These are phyloP conservation scores for Alligator mississippiensis DNA, from an alignment of 2,113 vertebrate species.

Conservation along the genomic window DNA sequence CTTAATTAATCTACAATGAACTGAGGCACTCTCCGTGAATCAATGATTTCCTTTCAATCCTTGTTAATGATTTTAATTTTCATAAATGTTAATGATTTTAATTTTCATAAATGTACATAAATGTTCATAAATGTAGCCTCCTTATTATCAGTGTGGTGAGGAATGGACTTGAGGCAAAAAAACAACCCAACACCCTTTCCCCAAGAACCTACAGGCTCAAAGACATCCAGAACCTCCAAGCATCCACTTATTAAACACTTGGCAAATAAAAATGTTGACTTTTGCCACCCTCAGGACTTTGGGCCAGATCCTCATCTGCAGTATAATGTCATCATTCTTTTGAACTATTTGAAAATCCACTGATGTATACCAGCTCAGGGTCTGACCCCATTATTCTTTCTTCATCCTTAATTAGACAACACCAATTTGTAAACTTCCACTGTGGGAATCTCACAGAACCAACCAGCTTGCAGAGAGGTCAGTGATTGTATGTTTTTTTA, in stretches of 20 bases:
- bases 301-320: neutral
- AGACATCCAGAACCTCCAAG: neutral
- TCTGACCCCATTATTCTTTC: neutral
- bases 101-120: constrained; percentile 27
- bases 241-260: neutral
- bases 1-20: constrained; percentile 64
- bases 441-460: neutral
- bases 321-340: neutral
- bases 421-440: neutral
- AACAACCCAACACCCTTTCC: neutral
- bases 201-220: constrained; percentile 21
- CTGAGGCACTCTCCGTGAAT: constrained; percentile 47
- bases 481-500: neutral
- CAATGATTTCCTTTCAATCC: constrained; percentile 72
- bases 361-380: neutral
- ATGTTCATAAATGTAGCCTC: neutral
- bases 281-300: neutral
- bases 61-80: constrained; percentile 71
- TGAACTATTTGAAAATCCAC: neutral
- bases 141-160: constrained; percentile 38
- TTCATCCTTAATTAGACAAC: neutral
- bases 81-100: constrained; percentile 30
- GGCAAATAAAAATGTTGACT: neutral
- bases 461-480: neutral
- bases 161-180: constrained; percentile 35